Percentiles rank a stretch among this genome's conserved stretches.
Evolutionary conservation across 2,888 invertebrate genomes (phyloP).

Genomic region (Andrena fulva): DNA sequence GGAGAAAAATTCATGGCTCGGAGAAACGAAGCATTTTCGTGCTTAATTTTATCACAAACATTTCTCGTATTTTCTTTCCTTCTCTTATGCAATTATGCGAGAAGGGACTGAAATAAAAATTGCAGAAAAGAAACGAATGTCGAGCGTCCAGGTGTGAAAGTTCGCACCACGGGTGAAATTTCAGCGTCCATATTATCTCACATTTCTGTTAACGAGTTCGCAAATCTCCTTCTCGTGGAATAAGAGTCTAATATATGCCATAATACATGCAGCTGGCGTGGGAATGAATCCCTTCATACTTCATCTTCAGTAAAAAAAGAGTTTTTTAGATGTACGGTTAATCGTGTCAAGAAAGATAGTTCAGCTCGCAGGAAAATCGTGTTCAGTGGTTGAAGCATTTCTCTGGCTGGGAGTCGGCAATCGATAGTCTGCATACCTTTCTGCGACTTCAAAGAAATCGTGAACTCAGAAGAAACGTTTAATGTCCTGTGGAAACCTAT

Average conservation of each 20-base stretch:
- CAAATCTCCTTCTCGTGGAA: background rate
- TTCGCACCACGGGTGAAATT: background rate
- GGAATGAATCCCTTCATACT: conserved; percentile 5
- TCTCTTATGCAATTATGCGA: background rate
- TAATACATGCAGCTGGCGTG: conserved; percentile 1
- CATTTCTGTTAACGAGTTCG: background rate
- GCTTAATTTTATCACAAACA: background rate
- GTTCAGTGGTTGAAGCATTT: background rate
- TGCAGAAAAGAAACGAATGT: background rate
- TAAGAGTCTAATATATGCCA: background rate
- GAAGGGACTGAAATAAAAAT: background rate
- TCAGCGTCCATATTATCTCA: background rate
- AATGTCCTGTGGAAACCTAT: background rate
- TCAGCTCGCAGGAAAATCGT: conserved; percentile 2
- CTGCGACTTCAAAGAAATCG: background rate
- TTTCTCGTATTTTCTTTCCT: background rate
- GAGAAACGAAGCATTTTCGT: background rate
- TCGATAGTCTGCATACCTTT: conserved; percentile 11
- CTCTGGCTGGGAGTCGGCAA: background rate
- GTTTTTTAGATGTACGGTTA: background rate
- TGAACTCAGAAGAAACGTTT: background rate
- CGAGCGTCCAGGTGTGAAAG: background rate
- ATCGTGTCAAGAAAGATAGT: background rate
- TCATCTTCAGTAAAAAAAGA: background rate
- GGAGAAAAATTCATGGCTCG: conserved; percentile 1